These are phyloP conservation scores for Lacerta viridis DNA, from an alignment of 2,797 vertebrate species.

Conservation along the genomic window DNA sequence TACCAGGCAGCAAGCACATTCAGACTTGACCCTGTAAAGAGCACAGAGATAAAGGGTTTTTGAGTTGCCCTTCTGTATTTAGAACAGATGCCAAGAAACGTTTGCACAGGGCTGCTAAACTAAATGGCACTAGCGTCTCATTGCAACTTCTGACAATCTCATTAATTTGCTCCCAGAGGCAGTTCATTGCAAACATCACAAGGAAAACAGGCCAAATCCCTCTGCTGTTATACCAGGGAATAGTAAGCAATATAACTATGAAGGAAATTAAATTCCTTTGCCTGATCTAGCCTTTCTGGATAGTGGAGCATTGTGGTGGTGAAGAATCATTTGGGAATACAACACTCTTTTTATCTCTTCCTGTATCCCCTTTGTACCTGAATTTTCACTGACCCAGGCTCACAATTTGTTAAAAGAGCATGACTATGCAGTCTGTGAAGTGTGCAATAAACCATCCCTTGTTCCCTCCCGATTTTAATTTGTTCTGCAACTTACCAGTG, in stretches of 20 bases:
- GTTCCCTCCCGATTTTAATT: constrained; percentile 20
- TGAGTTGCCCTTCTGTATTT: constrained; percentile 40
- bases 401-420: constrained; percentile 22
- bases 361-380: background rate
- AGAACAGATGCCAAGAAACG: constrained; percentile 49
- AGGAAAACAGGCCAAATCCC: constrained; percentile 56
- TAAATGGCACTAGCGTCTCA: constrained; percentile 65
- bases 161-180: constrained; percentile 77
- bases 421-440: background rate
- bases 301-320: constrained; percentile 22
- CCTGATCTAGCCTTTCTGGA: constrained; percentile 29
- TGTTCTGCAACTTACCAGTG: constrained; percentile 27
- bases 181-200: constrained; percentile 73
- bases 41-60: constrained; percentile 53
- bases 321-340: background rate
- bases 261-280: constrained; percentile 43
- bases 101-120: constrained; percentile 55
- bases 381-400: constrained; percentile 23
- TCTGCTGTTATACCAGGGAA: constrained; percentile 49
- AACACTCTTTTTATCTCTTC: background rate
- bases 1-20: constrained; percentile 37
- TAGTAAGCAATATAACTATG: constrained; percentile 52
- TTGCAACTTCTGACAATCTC: constrained; percentile 74
- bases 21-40: constrained; percentile 52
- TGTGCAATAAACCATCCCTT: background rate